Conservation (phyloP, 2,113 vertebrate species). For the Corydoras maculifer region DNA sequence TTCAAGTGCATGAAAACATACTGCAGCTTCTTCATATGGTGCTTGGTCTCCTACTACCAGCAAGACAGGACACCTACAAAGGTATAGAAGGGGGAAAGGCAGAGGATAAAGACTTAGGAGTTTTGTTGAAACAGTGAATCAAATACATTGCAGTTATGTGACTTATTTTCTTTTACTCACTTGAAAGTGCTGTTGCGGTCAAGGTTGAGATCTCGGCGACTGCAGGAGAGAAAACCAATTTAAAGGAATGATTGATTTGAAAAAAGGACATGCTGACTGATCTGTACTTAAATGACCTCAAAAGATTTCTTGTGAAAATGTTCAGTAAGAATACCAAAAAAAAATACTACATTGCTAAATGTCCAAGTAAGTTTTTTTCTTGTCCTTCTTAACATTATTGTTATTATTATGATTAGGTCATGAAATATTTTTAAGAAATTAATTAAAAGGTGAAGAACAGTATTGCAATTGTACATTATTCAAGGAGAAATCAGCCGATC, state of each 20-base stretch:
- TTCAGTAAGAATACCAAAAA: too few species aligned
- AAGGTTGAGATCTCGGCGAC: constrained; percentile 78
- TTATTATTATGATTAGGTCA: too few species aligned
- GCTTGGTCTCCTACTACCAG: constrained; percentile 90
- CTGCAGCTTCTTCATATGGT: constrained; percentile 85
- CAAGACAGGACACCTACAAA: constrained; percentile 81
- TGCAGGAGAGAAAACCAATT: constrained; percentile 42
- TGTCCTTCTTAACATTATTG: too few species aligned
- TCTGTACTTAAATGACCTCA: too few species aligned
- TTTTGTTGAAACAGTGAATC: background rate
- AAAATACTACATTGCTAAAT: too few species aligned
- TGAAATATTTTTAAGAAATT: too few species aligned
- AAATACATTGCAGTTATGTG: background rate
- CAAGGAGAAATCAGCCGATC: too few species aligned
- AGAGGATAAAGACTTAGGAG: background rate
- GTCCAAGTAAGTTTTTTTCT: too few species aligned
- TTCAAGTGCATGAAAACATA: constrained; percentile 53
- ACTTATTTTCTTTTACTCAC: constrained; percentile 48
- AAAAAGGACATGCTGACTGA: background rate
- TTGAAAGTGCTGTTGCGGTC: constrained; percentile 73
- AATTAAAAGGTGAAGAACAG: too few species aligned
- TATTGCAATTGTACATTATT: too few species aligned
- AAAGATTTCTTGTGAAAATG: too few species aligned
- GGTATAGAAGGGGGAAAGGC: background rate
- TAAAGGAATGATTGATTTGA: background rate